A percentile compares a stretch with the other conserved stretches of the same genome.
Evolutionary conservation across 2,888 invertebrate species (phyloP).

Genomic region (Zaprionus bogoriensis): DNA sequence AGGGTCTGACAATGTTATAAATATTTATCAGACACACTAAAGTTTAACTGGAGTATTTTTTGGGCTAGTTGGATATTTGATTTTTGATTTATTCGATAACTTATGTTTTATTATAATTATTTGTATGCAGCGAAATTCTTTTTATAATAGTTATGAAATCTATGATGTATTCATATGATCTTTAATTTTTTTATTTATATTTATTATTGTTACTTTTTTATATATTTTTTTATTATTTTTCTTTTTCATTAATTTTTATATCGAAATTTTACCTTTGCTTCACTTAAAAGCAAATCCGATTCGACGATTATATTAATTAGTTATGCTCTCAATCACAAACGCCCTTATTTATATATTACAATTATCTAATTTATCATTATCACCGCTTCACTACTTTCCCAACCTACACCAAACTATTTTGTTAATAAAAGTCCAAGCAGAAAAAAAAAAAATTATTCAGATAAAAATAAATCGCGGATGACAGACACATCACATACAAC

Average conservation of each 20-base stretch:
- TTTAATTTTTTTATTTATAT: neutral
- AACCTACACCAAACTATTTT: conserved; percentile 39
- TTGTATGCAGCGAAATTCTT: neutral
- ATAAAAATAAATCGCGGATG: conserved; percentile 65
- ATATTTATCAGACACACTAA: neutral
- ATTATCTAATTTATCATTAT: conserved; percentile 53
- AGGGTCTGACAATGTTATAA: neutral
- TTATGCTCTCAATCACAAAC: conserved; percentile 11
- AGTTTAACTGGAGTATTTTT: neutral
- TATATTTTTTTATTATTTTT: neutral
- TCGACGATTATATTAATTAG: neutral
- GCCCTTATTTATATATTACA: conserved; percentile 22
- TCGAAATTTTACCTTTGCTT: too few relatives aligned
- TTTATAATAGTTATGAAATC: neutral
- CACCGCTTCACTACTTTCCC: conserved; percentile 19
- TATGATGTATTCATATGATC: neutral
- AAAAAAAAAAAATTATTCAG: conserved; percentile 36
- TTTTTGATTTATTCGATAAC: too few relatives aligned
- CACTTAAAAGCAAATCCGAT: too few relatives aligned
- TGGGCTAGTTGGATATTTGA: too few relatives aligned
- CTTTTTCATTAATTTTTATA: too few relatives aligned
- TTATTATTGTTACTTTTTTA: neutral
- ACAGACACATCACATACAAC: conserved; percentile 25
- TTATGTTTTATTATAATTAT: too few relatives aligned
- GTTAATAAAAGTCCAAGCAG: conserved; percentile 59